These are phyloP conservation scores for Actinostola sp. DNA, from an alignment of 92 coral and sea anemone genomes.

Conservation along the genomic window DNA sequence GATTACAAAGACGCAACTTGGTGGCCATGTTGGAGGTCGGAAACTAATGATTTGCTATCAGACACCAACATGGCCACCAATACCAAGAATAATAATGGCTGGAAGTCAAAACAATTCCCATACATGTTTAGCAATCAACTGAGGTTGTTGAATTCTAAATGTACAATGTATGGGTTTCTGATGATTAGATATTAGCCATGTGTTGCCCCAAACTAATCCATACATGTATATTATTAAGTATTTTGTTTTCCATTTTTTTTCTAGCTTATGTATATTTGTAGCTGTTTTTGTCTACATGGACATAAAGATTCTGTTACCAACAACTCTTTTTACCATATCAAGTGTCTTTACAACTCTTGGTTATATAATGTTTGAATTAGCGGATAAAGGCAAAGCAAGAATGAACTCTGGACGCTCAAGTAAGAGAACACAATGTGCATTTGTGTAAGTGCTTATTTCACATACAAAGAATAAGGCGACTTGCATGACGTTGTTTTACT, in stretches of 20 bases:
- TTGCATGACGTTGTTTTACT: too few relatives aligned
- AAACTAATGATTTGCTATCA: too few relatives aligned
- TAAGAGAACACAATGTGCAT: slow-evolving; percentile 1
- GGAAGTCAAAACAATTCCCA: too few relatives aligned
- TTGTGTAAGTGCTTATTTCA: too few relatives aligned
- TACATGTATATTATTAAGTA: neutral
- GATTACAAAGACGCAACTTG: too few relatives aligned
- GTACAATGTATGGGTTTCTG: too few relatives aligned
- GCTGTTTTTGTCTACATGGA: slow-evolving; percentile 92
- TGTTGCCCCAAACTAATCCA: neutral
- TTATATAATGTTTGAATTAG: slow-evolving; percentile 65
- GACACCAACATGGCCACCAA: too few relatives aligned
- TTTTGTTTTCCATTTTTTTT: neutral
- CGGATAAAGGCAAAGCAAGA: slow-evolving; percentile 65
- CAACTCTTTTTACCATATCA: slow-evolving; percentile 58
- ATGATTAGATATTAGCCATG: neutral
- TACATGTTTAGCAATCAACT: too few relatives aligned
- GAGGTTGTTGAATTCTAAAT: too few relatives aligned
- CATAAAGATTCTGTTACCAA: slow-evolving; percentile 71
- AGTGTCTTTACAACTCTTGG: slow-evolving; percentile 68
- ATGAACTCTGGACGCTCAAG: slow-evolving; percentile 63
- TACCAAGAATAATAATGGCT: too few relatives aligned
- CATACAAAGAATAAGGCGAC: too few relatives aligned
- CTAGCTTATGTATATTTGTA: slow-evolving; percentile 87
- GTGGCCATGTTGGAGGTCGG: too few relatives aligned